Base-by-base conservation (phyloP, 2,113 vertebrate species). In the Cryptoleucopteryx plumbea region DNA sequence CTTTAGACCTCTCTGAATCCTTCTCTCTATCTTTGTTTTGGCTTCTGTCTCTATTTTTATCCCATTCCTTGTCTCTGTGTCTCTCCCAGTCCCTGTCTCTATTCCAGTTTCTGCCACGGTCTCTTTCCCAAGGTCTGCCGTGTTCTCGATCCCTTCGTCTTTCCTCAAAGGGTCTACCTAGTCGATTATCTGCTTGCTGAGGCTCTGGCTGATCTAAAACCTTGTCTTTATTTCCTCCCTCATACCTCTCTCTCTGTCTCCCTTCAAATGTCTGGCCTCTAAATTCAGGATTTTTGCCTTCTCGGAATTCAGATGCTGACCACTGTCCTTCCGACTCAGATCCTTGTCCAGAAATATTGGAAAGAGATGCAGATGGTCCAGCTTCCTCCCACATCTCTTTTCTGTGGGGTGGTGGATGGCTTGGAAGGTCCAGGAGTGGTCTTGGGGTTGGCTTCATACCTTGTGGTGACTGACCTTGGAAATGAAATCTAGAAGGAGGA, bases 381-480 rank as follows among this genome's bases (percentile, higher is more conserved):
- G 97, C 93, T 72, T 98, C 98, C 8, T 98, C 98, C 98, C 98
- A 98, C 38, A 97, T 92, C 20, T 98, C 98, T 93, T 98, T 98
- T 32, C 98, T 98, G 90, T 98, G 98, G 87, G 97, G 90, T 23
- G 98, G 97, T 8, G 98, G 98, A 93, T 99, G 98, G 82, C 91
- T 99, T 47, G 99, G 99, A 74, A 98, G 97, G 67, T 98, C 98
- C 82, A 99, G 98, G 86, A 99, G 98, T 29, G 98, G 98, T 90
- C 98, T 96, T 58, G 98, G 99, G 9, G 74, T 94, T 10, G 98
- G 97, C 93, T 98, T 98, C 93, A 97, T 88, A 18, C 87, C 94
- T 75, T 97, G 98, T 11, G 97, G 94, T 61, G 97, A 73, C 21
- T 96, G 98, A 50, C 97, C 97, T 38, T 98, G 98, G 83, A 98